Base-by-base conservation (phyloP, 2,797 vertebrate genomes). In the Mus spretus region DNA sequence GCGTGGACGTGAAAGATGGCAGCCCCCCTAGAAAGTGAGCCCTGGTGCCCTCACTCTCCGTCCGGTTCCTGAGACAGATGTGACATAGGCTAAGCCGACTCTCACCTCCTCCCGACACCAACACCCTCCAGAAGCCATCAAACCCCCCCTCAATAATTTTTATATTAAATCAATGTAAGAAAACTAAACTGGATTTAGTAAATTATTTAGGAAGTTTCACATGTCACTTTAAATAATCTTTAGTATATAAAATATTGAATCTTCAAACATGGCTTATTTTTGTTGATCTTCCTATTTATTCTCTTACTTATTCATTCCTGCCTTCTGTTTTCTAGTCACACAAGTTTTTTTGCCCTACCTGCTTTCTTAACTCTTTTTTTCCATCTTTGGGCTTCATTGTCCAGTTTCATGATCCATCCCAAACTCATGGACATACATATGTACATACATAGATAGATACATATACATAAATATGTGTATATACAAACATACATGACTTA, bases 61-160 rank as follows among this genome's bases (percentile, higher is more conserved):
- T 94, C 95, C 61, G 57, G 44, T 57, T 96, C 90, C 92, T 40
- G 96, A 87, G 80, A 90, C 87, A 91, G 92, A 83, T 89, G 95
- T 95, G 92, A 72, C 50, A 90, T 53, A 14, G 81, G 44, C 94
- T 44, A 80, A 84, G 85, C 94, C 34, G 91, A 92, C 96, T 89
- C 91, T 95, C 88, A 93, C 91, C 91, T 77, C 95, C 61, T 67
- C 82, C 28, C 93, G 50, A 91, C 93, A 95, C 97, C 75, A 93
- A 95, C 97, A 96, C 98, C 97, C 98, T 96, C 97, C 95, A 96
- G 94, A 94, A 96, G 95, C 96, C 96, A 95, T 95, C 95, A 91
- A 74, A 96, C 97, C 97, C 97, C 98, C 37, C 37, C 97, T 97
- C 47, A 40, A 40, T 87, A 50, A 89, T 75, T 92, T 94, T 93